Evolutionary conservation across 2,113 vertebrate species (phyloP).

Genomic region (Ranitomeya imitator): DNA sequence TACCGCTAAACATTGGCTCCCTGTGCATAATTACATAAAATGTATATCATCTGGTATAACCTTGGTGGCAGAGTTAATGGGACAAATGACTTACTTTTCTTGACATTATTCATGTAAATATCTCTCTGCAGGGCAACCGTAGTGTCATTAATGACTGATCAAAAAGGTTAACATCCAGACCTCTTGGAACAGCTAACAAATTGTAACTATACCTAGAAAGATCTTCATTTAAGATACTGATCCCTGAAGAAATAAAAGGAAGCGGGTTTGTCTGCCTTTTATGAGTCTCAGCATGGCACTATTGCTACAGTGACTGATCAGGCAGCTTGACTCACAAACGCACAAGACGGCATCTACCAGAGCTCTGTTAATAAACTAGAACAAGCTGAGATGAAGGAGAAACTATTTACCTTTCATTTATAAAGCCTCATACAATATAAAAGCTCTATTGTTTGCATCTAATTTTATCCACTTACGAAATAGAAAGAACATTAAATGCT

Average conservation of each 20-base stretch:
- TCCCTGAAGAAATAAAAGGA: slow-evolving; percentile 38
- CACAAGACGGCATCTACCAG: background rate
- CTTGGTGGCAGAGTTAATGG: slow-evolving; percentile 47
- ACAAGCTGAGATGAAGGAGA: background rate
- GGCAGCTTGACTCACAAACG: slow-evolving; percentile 9
- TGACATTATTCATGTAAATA: slow-evolving; percentile 49
- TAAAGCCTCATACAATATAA: background rate
- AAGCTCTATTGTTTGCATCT: background rate
- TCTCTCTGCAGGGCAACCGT: slow-evolving; percentile 38
- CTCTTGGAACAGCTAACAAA: slow-evolving; percentile 46
- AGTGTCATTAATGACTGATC: slow-evolving; percentile 53
- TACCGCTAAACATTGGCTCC: background rate
- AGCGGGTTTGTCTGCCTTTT: slow-evolving; percentile 41
- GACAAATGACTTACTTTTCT: slow-evolving; percentile 36
- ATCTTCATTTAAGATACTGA: slow-evolving; percentile 44
- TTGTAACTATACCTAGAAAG: slow-evolving; percentile 50
- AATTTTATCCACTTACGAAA: background rate
- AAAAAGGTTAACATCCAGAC: slow-evolving; percentile 46
- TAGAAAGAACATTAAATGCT: background rate
- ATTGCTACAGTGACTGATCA: slow-evolving; percentile 26
- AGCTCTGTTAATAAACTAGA: slow-evolving; percentile 12
- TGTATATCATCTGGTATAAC: slow-evolving; percentile 42
- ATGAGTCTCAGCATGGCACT: slow-evolving; percentile 45
- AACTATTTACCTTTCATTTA: slow-evolving; percentile 7
- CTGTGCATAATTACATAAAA: background rate